Evolutionary conservation across 2,888 invertebrate genomes (phyloP), one percentile per base, ranked within the genome.

Genomic region (Molanna angustata): DNA sequence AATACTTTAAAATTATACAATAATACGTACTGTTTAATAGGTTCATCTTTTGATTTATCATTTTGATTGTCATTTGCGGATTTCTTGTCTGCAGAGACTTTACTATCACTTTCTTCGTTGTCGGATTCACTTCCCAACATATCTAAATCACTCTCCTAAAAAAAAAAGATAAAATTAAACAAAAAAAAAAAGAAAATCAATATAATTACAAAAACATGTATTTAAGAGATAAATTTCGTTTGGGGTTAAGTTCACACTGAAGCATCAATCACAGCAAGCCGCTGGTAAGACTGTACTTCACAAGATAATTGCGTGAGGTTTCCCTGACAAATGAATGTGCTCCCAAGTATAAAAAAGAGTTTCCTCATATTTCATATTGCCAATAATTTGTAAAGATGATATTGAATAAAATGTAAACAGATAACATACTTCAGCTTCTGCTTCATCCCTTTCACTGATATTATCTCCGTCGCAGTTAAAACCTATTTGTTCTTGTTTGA

Each of bases 361-460:
- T n/a, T n/a, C n/a, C n/a, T n/a, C n/a, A n/a, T n/a, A n/a, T n/a
- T n/a, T n/a, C n/a, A n/a, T n/a, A n/a, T n/a, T n/a, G n/a, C n/a
- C n/a, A n/a, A n/a, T n/a, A n/a, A n/a, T n/a, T n/a, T n/a, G n/a
- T n/a, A 48, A 33, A 33, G 31, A 14, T 42, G 40, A 39, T 44
- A 13, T 20, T 21, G 19, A 53, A 18, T 21, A 11, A 27, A 27
- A 7, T 7, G 6, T 33, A 3, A 3, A 33, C 4, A 4, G 20
- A 43, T 9, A 9, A 33, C 41, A 35, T 55, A 77, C 77, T 66
- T 91, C 90, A 3, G 88, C 90, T 67, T 88, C 88, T 13, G 87
- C 87, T 69, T 89, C 88, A 66, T 88, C 88, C 17, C 87, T 74
- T 64, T 83, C 82, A 67, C 90, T 85, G 58, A 86, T 77, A 59